Percentiles rank a stretch among this genome's conserved stretches.
These are phyloP conservation scores for Aphodius granarius DNA, from an alignment of 2,888 invertebrate genomes.

Conservation along the genomic window DNA sequence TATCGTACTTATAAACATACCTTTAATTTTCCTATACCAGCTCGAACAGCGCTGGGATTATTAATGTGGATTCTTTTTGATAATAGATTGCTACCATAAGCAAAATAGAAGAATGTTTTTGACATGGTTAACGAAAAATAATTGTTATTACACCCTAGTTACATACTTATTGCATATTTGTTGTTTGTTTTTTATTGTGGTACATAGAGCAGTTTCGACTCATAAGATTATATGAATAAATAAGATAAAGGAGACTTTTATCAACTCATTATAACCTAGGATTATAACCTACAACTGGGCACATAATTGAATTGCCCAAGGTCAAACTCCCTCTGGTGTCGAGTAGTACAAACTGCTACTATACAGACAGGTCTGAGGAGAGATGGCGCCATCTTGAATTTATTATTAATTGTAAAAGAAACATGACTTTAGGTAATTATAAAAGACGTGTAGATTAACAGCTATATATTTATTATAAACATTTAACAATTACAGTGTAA, in stretches of 20 bases:
- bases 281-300: no score
- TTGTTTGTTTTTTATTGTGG: not conserved
- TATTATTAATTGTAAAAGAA: not conserved
- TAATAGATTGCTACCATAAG: constrained; percentile 87
- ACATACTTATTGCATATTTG: not conserved
- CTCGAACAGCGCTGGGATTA: constrained; percentile 74
- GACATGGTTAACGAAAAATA: no score
- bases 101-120: constrained; percentile 77
- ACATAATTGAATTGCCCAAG: no score
- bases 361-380: no score
- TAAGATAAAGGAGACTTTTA: not conserved
- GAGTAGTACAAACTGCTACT: no score
- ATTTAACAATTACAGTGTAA: constrained; percentile 1
- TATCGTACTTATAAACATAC: no score
- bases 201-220: not conserved
- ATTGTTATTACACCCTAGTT: no score
- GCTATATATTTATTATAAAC: constrained; percentile 14
- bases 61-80: constrained; percentile 76
- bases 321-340: no score
- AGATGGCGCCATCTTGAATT: no score
- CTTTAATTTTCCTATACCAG: constrained; percentile 69
- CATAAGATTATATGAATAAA: not conserved
- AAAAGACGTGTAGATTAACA: not conserved
- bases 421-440: not conserved
- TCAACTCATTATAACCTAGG: no score